Percentiles rank a stretch among this genome's conserved stretches.
These are phyloP conservation scores for Fregetta grallaria DNA, from an alignment of 2,113 vertebrate genomes.

Conservation along the genomic window DNA sequence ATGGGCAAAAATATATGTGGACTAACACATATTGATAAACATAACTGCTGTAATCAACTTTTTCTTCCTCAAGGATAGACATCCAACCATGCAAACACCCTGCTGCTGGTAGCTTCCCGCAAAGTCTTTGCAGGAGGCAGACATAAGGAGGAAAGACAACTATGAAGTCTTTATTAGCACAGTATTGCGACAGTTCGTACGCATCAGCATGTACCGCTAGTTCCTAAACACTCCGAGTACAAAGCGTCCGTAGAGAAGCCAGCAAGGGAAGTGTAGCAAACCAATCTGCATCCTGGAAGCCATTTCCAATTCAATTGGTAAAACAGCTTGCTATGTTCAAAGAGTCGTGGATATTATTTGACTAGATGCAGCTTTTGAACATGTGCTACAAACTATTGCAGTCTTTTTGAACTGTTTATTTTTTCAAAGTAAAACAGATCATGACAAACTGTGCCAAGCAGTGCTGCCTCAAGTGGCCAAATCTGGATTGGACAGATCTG, in stretches of 20 bases:
- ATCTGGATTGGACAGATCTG: neutral
- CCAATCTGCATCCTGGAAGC: neutral
- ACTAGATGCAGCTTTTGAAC: neutral
- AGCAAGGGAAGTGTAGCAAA: fast-evolving
- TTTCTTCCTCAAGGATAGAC: neutral
- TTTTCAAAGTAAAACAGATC: neutral
- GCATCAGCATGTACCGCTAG: too few species aligned
- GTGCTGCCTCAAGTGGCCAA: neutral
- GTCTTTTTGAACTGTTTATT: neutral
- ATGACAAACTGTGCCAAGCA: neutral
- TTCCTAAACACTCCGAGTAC: neutral
- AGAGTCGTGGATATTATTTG: neutral
- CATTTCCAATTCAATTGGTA: neutral
- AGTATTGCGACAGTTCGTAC: fast-evolving
- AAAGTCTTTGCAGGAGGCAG: neutral
- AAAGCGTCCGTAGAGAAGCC: neutral
- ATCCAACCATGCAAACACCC: neutral
- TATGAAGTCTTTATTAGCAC: neutral
- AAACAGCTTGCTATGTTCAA: neutral
- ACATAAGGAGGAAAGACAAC: neutral
- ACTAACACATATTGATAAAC: neutral
- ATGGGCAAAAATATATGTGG: neutral
- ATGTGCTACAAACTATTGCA: neutral
- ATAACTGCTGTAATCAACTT: neutral
- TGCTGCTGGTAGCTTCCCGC: neutral